phyloP scores from a whole-genome alignment of 2,888 invertebrate genomes.

The Cephonodes hylas region DNA sequence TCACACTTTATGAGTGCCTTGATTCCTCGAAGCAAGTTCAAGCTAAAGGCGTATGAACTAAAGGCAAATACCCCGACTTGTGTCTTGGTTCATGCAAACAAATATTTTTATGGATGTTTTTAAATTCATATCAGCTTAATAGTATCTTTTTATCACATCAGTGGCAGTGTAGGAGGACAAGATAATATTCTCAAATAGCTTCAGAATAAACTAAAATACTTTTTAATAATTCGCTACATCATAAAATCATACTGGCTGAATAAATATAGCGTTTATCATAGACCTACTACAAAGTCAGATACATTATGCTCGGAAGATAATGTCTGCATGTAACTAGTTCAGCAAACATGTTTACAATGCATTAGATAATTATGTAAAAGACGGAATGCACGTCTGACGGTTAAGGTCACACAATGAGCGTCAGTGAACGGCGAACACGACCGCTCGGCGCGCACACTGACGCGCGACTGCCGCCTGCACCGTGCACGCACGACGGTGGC shows the following conservation, averaged over 20 bases:
- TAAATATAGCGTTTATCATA: too few species aligned
- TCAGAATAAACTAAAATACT: too few species aligned
- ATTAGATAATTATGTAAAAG: slow-evolving; percentile 47
- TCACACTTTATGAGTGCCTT: background rate
- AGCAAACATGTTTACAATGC: background rate
- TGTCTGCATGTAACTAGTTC: too few species aligned
- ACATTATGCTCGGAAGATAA: too few species aligned
- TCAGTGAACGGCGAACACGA: slow-evolving; percentile 38
- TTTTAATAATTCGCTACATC: too few species aligned
- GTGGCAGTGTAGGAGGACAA: too few species aligned
- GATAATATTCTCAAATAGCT: too few species aligned
- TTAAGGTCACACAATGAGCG: slow-evolving; percentile 77
- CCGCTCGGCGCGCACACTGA: slow-evolving; percentile 46
- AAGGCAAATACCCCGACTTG: background rate
- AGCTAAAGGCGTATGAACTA: background rate
- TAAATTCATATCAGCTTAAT: too few species aligned
- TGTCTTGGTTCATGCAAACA: too few species aligned
- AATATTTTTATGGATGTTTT: too few species aligned
- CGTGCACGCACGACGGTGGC: slow-evolving; percentile 33
- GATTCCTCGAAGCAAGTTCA: background rate
- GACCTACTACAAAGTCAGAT: background rate
- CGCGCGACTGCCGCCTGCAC: slow-evolving; percentile 19
- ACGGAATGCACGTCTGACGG: slow-evolving; percentile 63
- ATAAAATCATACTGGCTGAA: too few species aligned
- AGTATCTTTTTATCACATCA: too few species aligned